Evolutionary conservation across 2,888 invertebrate species (phyloP).

Genomic region (Aricia artaxerxes): DNA sequence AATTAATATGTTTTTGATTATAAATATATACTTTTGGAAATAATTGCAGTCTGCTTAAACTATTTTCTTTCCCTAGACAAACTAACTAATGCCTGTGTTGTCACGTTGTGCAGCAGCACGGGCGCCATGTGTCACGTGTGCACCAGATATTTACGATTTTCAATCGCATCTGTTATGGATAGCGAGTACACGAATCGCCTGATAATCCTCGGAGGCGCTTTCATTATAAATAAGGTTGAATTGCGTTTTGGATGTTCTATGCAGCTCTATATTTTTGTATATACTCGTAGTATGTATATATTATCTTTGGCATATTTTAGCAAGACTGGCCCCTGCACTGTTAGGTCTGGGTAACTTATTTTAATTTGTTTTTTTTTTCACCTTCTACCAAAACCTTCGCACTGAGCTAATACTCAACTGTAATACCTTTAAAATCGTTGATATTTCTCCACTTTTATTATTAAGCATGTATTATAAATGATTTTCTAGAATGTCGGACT

Average conservation of each 20-base stretch:
- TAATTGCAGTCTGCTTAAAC: too few relatives aligned
- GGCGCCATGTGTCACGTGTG: constrained; percentile 64
- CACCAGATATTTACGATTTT: constrained; percentile 72
- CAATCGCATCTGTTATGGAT: constrained; percentile 64
- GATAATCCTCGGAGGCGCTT: constrained; percentile 34
- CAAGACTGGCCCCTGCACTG: too few relatives aligned
- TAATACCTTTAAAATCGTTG: background rate
- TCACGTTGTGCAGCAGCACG: constrained; percentile 46
- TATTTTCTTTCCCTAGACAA: background rate
- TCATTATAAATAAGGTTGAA: background rate
- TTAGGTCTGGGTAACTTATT: too few relatives aligned
- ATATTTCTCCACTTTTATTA: too few relatives aligned
- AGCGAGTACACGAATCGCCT: constrained; percentile 37
- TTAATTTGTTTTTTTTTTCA: too few relatives aligned
- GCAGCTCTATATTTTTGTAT: background rate
- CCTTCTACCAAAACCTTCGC: too few relatives aligned
- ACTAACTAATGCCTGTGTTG: background rate
- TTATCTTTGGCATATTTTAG: background rate
- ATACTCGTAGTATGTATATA: background rate
- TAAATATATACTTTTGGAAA: too few relatives aligned
- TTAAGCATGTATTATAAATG: too few relatives aligned
- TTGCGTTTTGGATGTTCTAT: background rate
- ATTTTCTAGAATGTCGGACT: too few relatives aligned
- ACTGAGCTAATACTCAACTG: too few relatives aligned
- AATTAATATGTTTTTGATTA: too few relatives aligned